Base-by-base conservation (phyloP, 2,888 invertebrate genomes). In the Ormyrus labotus region DNA sequence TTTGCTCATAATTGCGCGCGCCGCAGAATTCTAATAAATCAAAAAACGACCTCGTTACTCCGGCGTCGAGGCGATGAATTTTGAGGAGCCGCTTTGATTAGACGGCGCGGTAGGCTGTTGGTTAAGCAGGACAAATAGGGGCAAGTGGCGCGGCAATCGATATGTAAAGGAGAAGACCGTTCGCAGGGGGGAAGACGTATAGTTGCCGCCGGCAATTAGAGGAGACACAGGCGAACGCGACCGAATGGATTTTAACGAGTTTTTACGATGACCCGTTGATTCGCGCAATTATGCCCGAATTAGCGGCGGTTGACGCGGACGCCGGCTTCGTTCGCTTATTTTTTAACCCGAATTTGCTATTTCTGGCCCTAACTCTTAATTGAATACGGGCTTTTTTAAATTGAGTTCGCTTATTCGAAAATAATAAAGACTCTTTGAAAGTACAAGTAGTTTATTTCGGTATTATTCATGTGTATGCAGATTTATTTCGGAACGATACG, bases 181-280 rank as follows among this genome's bases (percentile, higher is more conserved):
- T 5, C 10, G 19, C 10, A 7, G 63, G 45, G 60, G 34, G 60
- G 7, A n/a, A 19, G 64, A 6, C 60, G 11, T 19, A 19, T 19
- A 19, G 19, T 2, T 19, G 19, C 19, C 19, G 58, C 11, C 45
- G 60, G 72, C 50, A 74, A 65, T 74, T 58, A 65, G 65, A 57
- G 11, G 50, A n/a, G 71, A 19, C 19, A 19, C 19, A 19, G 19
- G 19, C 19, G 19, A 19, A 19, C 45, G 57, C 55, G 58, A 48
- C 45, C 61, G 47, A 73, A 73, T 78, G 78, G 73, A 79, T 79
- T 79, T 73, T 79, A 79, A 79, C 63, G 78, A 79, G 73, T 63
- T 76, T 76, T 60, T 13, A 9, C 79, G 57, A 72, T 13, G 68
- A 71, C 19, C 11, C 69, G 51, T 57, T 53, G 68, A 78, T 48